Percentiles rank a stretch among this genome's conserved stretches.
These are phyloP conservation scores for Atherinomorus stipes DNA, from an alignment of 2,113 vertebrate species.

Conservation along the genomic window DNA sequence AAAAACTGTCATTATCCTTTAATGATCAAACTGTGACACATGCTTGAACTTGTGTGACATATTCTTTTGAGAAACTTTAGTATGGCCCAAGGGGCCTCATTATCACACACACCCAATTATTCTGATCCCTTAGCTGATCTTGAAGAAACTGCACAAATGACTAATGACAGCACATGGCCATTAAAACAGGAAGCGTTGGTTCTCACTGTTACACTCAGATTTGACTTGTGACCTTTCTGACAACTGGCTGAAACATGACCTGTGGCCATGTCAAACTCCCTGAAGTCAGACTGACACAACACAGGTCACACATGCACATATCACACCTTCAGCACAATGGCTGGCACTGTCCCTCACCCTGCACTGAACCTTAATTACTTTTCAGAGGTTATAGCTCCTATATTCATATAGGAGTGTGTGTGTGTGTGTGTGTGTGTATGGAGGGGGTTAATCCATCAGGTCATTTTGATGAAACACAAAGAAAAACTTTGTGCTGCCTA, in stretches of 20 bases:
- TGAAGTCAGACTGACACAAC: slow-evolving; percentile 52
- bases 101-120: slow-evolving; percentile 33
- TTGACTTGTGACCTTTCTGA: slow-evolving; percentile 62
- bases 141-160: slow-evolving; percentile 33
- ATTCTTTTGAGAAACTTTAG: not conserved
- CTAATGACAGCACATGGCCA: slow-evolving; percentile 36
- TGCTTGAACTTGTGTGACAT: not conserved
- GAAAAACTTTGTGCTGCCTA: too few relatives aligned
- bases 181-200: slow-evolving; percentile 58
- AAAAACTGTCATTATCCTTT: not conserved
- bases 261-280: slow-evolving; percentile 28
- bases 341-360: not conserved
- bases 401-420: too few relatives aligned
- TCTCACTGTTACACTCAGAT: slow-evolving; percentile 33
- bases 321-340: not conserved
- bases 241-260: slow-evolving; percentile 38
- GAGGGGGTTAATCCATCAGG: too few relatives aligned
- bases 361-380: not conserved
- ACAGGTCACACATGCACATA: slow-evolving; percentile 28
- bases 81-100: slow-evolving; percentile 26
- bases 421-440: too few relatives aligned
- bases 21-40: not conserved
- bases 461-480: too few relatives aligned
- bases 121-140: slow-evolving; percentile 1
- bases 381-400: not conserved